Evolutionary conservation across 2,113 vertebrate genomes (phyloP).

Genomic region (Lagopus leucura): DNA sequence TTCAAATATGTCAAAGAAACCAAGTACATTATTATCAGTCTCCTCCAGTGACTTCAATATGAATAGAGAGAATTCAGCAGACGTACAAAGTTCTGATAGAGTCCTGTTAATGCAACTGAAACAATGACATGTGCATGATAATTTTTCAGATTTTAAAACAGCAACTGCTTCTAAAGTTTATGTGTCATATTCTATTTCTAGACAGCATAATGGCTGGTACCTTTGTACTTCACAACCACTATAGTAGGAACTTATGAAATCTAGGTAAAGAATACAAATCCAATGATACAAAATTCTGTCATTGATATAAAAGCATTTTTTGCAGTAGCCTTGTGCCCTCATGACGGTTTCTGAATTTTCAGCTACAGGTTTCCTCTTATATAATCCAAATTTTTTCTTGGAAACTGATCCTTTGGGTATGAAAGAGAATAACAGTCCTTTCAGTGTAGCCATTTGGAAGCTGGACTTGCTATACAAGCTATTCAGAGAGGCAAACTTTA

Average conservation of each 20-base stretch:
- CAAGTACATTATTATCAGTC: not conserved
- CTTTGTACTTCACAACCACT: fast-evolving
- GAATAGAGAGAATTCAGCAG: not conserved
- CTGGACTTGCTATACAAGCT: fast-evolving
- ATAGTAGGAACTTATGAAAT: not conserved
- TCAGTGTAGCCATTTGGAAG: not conserved
- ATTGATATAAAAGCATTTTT: not conserved
- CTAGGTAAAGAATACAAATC: not conserved
- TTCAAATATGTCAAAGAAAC: not conserved
- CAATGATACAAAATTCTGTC: not conserved
- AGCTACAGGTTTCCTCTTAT: not conserved
- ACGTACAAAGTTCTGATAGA: not conserved
- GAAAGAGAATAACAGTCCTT: not conserved
- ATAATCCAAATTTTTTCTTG: not conserved
- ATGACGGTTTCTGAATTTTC: not conserved
- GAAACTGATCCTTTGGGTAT: not conserved
- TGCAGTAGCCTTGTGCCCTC: not conserved
- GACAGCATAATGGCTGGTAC: not conserved
- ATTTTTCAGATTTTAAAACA: not conserved
- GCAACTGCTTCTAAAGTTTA: not conserved
- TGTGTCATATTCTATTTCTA: not conserved
- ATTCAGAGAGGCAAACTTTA: not conserved
- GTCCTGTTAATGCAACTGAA: not conserved
- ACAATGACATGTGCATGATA: not conserved
- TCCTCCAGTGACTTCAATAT: not conserved